Evolutionary conservation across 1,140 invertebrate genomes (phyloP), one percentile per base, ranked within the genome.

Genomic region (Hycleus cichorii): DNA sequence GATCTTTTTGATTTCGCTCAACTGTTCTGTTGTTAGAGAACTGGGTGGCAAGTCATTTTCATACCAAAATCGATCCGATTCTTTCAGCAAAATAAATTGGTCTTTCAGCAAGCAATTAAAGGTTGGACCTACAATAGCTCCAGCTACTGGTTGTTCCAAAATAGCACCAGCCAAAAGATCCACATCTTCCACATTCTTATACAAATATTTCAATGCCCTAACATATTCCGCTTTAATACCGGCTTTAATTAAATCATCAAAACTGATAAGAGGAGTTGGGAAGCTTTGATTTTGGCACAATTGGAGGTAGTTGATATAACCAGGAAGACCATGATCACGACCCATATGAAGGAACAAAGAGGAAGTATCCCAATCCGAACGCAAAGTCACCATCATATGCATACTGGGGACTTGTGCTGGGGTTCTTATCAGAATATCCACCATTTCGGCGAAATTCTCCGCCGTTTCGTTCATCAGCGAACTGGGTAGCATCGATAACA

Each of bases 41-140:
- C 91, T 92, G 0, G 93, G 93, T 0, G 92, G 91, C 27, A 95
- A 81, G 69, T 96, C 93, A 69, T 96, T 96, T 74, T 97, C 93
- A 66, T 95, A 97, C 92, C 93, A 97, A 68, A 94, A 97, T 54
- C 94, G 81, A 76, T 95, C 91, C 39, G 89, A 88, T 64, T 87
- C 83, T 59, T 90, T 84, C 1, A 91, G 72, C 48, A 86, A 83
- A 27, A 83, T 80, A 64, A 95, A 92, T 69, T 96, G 93, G 25
- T 85, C 70, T 9, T 84, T 85, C 0, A 95, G 67, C 1, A 96
- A 76, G 69, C 93, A 95, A n/a, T 84, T 84, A 45, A 95, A 85
- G 0, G 93, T 95, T 8, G 89, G 86, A 0, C 93, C 93, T 4
- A 97, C 84, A 0, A 92, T 79, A 0, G 89, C 84, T 7, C 91